A percentile compares a stretch with the other conserved stretches of the same genome.
These are phyloP conservation scores for Galerucella nymphaeae DNA, from an alignment of 2,888 invertebrate genomes.

Conservation along the genomic window DNA sequence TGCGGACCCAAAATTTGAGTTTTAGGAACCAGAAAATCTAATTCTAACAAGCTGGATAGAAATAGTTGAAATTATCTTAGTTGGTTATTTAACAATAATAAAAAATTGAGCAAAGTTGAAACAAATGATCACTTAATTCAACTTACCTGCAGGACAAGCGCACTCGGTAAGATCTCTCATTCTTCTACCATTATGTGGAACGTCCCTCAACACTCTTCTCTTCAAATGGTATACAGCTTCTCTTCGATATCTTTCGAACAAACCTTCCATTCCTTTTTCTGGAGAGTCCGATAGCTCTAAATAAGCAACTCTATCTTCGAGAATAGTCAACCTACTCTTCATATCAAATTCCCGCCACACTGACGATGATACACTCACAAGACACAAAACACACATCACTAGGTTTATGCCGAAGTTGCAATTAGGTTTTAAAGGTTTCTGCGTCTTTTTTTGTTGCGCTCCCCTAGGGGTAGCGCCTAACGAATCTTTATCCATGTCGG, in stretches of 20 bases:
- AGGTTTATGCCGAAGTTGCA: conserved; percentile 57
- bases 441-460: conserved; percentile 50
- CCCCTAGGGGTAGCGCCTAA: conserved; percentile 52
- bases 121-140: not conserved
- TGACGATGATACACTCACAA: conserved; percentile 72
- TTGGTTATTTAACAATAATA: no score
- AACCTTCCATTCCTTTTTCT: conserved; percentile 61
- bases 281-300: conserved; percentile 64
- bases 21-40: no score
- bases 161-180: conserved; percentile 72
- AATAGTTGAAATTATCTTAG: no score
- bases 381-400: conserved; percentile 73
- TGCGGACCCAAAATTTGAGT: no score
- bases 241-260: conserved; percentile 69
- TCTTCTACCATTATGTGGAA: conserved; percentile 61
- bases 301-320: conserved; percentile 70
- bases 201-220: conserved; percentile 62
- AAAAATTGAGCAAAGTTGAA: no score
- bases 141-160: conserved; percentile 78
- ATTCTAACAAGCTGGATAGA: no score
- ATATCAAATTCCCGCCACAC: conserved; percentile 71
- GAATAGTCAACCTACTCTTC: conserved; percentile 66
- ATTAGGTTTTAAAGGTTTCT: conserved; percentile 37
- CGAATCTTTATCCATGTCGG: conserved; percentile 60
- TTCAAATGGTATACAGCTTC: conserved; percentile 66